Base-by-base conservation (phyloP, 2,113 vertebrate species). In the Crotalus helleri region DNA sequence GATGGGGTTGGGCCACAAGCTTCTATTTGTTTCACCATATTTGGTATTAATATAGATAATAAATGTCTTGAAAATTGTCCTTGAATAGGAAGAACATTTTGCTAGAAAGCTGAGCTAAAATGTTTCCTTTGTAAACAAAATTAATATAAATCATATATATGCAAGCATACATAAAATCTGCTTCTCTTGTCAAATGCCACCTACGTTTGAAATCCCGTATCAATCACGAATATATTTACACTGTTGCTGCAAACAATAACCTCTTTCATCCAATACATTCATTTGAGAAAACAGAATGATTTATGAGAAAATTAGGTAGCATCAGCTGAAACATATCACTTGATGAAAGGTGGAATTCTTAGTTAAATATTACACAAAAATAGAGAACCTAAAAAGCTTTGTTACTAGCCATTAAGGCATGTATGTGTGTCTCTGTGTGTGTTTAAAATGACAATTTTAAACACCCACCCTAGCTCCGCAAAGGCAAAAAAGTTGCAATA, bases 251-350 rank as follows among this genome's bases (percentile, higher is more conserved):
- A 97, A 97, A 98, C 98, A 98, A 98, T 97, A 97, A 96, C 19
- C 95, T 97, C 97, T 98, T 98, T 98, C 97, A 98, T 94, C 39
- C 92, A 86, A 59, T 93, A 94, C 95, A 96, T 93, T 97, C 95
- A 97, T 96, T 95, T 96, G 96, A 97, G 97, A 96, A 97, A 98
- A 95, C 92, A 96, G 93, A 95, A 95, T 33, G 94, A 97, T 97
- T 97, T 95, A 95, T 97, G 96, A 97, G 97, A 96, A 98, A 97
- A 96, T 97, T 96, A 98, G 97, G 96, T 97, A 98, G 96, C 97
- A 97, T 97, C 89, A 92, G 96, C 96, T 96, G 94, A 97, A 97
- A 97, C 94, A 96, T 94, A 94, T 96, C 23, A 51, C 95, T 95
- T 97, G 96, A 97, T 91, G 93, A 97, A 96, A 97, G 95, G 97